Evolutionary conservation across 2,113 vertebrate species (phyloP), one percentile per base, ranked within the genome.

Genomic region (Cettia cetti): DNA sequence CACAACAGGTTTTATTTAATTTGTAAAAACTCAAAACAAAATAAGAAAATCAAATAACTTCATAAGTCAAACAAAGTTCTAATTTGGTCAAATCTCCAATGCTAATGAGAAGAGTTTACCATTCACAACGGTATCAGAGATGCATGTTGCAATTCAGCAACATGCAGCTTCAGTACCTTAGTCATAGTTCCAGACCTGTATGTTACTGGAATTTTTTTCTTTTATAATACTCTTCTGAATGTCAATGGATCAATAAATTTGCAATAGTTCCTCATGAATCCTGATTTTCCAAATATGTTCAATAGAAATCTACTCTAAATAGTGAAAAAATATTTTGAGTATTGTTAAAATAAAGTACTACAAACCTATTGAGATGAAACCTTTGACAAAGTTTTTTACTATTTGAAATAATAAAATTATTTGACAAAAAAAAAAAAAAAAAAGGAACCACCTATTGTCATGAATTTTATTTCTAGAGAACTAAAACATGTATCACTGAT

Each of bases 381-480:
- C 35, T 72, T 57, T 18, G 20, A 42, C 7, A 35, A 82, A 76
- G 2, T 9, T 7, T 85, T 80, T 44, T 4, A 28, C 44, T 68
- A 75, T 52, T 71, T 63, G 4, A 15, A n/a, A n/a, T n/a, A n/a
- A n/a, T n/a, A n/a, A n/a, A n/a, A n/a, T n/a, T n/a, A n/a, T n/a
- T n/a, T n/a, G n/a, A n/a, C 10, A 40, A 40, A 40, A 40, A 40
- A 37, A 83, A 77, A 30, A 20, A 77, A 31, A 17, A 65, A 40
- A 27, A 37, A 23, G 11, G 7, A 33, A 31, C 6, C 28, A 53
- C 6, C 11, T 0, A 0, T 31, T n/a, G 6, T 17, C 47, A 27
- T 53, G 30, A 71, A 56, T 71, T 82, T 78, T 75, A 49, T 63
- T 61, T 89, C 45, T 57, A 39, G 35, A 78, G 13, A 69, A 53